These are phyloP conservation scores for Emys orbicularis DNA, from an alignment of 2,797 vertebrate species.

Conservation along the genomic window DNA sequence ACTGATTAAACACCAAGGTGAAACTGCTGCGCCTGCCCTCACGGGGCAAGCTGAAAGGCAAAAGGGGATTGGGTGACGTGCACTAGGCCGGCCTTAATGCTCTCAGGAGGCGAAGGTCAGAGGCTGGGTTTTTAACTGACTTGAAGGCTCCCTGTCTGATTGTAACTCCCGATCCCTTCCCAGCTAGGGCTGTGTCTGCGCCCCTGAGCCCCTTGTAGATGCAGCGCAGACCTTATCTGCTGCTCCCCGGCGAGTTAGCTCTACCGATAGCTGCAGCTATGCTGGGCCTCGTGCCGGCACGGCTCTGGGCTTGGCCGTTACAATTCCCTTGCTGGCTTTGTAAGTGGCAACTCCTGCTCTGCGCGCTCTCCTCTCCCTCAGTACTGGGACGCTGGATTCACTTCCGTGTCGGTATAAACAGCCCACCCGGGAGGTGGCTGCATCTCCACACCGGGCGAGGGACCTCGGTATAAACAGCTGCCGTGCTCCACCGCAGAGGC, in stretches of 20 bases:
- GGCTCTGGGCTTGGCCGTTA: no score
- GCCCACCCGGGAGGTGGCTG: not conserved
- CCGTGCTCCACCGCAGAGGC: not conserved
- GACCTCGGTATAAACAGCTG: not conserved
- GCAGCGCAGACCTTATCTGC: no score
- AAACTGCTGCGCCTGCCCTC: not conserved
- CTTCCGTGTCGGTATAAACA: not conserved
- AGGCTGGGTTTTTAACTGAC: no score
- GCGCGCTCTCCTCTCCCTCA: not conserved
- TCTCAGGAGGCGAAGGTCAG: not conserved
- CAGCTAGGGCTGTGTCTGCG: no score
- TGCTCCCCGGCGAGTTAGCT: no score
- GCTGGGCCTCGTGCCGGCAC: no score
- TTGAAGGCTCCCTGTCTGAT: no score
- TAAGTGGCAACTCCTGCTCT: no score
- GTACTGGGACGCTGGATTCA: not conserved
- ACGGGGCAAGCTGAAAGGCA: not conserved
- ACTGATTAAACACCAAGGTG: not conserved
- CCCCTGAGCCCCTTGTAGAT: no score
- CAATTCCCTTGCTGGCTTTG: no score
- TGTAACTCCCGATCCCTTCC: no score
- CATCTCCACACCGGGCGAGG: not conserved
- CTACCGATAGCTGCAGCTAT: no score
- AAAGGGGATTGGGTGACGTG: not conserved
- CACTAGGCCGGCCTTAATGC: not conserved